Evolutionary conservation across 2,797 vertebrate species (phyloP).

Genomic region (Halcyon chelicuti): DNA sequence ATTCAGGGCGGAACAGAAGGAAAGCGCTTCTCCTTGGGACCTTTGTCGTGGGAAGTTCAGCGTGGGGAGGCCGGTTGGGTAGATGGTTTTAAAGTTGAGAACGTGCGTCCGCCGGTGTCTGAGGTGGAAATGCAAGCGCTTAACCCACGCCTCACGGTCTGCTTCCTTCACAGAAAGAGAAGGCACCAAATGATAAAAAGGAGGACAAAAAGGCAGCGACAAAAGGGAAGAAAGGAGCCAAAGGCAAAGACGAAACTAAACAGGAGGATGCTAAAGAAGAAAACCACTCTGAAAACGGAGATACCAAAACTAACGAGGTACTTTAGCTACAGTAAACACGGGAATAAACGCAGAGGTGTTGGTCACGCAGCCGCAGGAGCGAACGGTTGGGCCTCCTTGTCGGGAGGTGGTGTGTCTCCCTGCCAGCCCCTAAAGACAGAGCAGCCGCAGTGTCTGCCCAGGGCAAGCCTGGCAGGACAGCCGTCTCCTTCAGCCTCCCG

Average conservation of each 20-base stretch:
- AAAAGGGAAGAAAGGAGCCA: slow-evolving; percentile 88
- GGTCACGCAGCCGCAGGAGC: background rate
- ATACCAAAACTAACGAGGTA: slow-evolving; percentile 92
- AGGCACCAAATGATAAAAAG: slow-evolving; percentile 89
- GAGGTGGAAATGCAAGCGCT: background rate
- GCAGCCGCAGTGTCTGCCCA: background rate
- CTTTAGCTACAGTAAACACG: background rate
- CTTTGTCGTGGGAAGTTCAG: background rate
- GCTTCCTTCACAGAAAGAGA: slow-evolving; percentile 87
- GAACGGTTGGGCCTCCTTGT: background rate
- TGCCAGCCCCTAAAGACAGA: background rate
- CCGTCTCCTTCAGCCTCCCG: background rate
- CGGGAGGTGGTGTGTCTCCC: background rate
- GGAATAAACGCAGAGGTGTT: background rate
- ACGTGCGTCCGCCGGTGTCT: background rate
- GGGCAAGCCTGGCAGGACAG: background rate
- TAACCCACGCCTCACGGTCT: background rate
- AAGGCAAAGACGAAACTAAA: slow-evolving; percentile 86
- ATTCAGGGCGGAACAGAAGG: background rate
- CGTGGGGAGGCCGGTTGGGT: background rate
- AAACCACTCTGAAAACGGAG: slow-evolving; percentile 94
- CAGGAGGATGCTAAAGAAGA: slow-evolving; percentile 87
- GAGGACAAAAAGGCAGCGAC: slow-evolving; percentile 87
- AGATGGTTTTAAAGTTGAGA: background rate
- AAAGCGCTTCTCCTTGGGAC: background rate